These are phyloP conservation scores for Zophobas atratus DNA, from an alignment of 1,140 invertebrate species.

Conservation along the genomic window DNA sequence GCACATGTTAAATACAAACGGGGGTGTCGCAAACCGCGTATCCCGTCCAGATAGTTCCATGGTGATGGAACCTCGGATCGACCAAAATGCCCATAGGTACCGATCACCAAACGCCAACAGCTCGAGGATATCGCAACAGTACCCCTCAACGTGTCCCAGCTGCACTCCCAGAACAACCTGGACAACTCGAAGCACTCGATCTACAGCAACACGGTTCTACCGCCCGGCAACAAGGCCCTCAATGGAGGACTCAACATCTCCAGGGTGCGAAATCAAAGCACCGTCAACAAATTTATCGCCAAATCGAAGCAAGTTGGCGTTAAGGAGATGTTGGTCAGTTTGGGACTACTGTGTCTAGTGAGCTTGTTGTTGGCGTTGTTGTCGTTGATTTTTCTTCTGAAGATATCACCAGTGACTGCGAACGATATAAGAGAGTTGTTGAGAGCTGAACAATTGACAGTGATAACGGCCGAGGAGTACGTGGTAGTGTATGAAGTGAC, in stretches of 20 bases:
- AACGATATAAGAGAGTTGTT: slow-evolving; percentile 72
- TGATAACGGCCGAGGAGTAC: slow-evolving; percentile 82
- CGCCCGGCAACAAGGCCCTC: slow-evolving; percentile 66
- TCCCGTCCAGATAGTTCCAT: slow-evolving; percentile 64
- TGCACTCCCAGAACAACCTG: slow-evolving; percentile 56
- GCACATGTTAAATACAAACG: slow-evolving; percentile 65
- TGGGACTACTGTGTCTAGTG: slow-evolving; percentile 88
- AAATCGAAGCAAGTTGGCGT: slow-evolving; percentile 73
- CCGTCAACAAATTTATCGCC: slow-evolving; percentile 71
- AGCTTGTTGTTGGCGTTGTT: slow-evolving; percentile 86
- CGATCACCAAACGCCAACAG: slow-evolving; percentile 59
- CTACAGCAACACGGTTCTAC: slow-evolving; percentile 71
- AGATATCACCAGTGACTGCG: slow-evolving; percentile 81
- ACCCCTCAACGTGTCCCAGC: slow-evolving; percentile 63
- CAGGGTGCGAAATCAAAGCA: slow-evolving; percentile 63
- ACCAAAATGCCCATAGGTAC: slow-evolving; percentile 56
- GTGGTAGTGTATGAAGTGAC: slow-evolving; percentile 92
- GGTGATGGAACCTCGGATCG: slow-evolving; percentile 63
- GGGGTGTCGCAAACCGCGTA: slow-evolving; percentile 61
- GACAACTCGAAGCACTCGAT: slow-evolving; percentile 81
- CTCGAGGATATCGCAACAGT: slow-evolving; percentile 61
- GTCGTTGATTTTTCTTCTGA: slow-evolving; percentile 87
- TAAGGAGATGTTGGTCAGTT: slow-evolving; percentile 87
- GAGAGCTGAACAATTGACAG: slow-evolving; percentile 72
- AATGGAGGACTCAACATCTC: slow-evolving; percentile 74